Evolutionary conservation across 2,888 invertebrate genomes (phyloP).

Genomic region (Artemia sp.): DNA sequence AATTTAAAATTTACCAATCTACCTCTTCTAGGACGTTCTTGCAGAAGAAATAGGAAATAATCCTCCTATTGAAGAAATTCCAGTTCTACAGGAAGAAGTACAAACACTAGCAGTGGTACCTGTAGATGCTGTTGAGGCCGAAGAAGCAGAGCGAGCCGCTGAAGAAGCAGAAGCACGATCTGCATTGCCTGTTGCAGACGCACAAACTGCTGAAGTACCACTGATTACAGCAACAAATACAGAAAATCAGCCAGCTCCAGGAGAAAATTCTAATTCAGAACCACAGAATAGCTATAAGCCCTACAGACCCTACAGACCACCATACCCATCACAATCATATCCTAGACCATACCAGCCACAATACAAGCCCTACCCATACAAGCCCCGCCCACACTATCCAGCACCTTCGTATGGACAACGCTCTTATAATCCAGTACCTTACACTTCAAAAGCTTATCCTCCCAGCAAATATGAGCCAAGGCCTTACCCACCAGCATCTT

Average conservation of each 20-base stretch:
- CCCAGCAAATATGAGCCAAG: no score
- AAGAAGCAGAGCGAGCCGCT: no score
- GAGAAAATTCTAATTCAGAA: background rate
- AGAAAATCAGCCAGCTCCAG: background rate
- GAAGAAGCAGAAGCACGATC: conserved; percentile 8
- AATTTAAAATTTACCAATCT: no score
- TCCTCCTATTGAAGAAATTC: no score
- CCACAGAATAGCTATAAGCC: background rate
- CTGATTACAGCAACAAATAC: background rate
- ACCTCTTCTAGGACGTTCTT: no score
- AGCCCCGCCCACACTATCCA: background rate
- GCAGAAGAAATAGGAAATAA: no score
- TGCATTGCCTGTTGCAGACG: background rate
- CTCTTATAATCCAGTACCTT: background rate
- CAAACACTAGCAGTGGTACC: no score
- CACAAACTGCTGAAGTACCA: background rate
- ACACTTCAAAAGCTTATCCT: no score
- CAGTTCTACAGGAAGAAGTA: no score
- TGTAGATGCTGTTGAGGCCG: no score
- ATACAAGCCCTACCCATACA: background rate
- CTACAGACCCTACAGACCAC: background rate
- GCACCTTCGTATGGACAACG: background rate
- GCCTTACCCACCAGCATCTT: background rate
- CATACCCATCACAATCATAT: background rate
- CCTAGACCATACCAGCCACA: conserved; percentile 1